Evolutionary conservation across 1,140 invertebrate genomes (phyloP).

Genomic region (Zaprionus davidi): DNA sequence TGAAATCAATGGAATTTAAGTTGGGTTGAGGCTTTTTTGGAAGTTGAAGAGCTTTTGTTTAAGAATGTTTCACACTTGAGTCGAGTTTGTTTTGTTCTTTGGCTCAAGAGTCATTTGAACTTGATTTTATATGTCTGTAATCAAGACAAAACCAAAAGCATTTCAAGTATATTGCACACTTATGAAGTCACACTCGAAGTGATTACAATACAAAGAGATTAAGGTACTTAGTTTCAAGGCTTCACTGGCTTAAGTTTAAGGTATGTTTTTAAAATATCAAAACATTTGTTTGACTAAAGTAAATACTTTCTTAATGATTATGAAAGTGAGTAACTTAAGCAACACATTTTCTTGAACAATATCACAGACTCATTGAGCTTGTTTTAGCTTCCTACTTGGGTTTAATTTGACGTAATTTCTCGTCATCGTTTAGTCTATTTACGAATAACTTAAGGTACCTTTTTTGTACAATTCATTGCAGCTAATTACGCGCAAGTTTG

Average conservation of each 20-base stretch:
- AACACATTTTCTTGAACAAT: neutral
- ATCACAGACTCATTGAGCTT: too few relatives aligned
- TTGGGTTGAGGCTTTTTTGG: neutral
- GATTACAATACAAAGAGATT: neutral
- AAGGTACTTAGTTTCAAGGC: neutral
- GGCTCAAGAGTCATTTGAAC: neutral
- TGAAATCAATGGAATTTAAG: slow-evolving; percentile 17
- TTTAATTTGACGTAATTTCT: slow-evolving; percentile 8
- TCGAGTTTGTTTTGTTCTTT: slow-evolving; percentile 11
- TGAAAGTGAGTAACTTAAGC: neutral
- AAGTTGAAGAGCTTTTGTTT: neutral
- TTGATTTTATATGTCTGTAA: neutral
- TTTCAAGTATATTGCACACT: neutral
- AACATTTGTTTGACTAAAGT: neutral
- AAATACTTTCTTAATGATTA: neutral
- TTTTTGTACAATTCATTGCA: slow-evolving; percentile 27
- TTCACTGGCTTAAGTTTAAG: neutral
- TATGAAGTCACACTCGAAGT: neutral
- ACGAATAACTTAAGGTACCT: neutral
- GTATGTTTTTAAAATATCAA: neutral
- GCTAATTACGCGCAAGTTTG: slow-evolving; percentile 28
- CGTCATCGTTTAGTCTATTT: neutral
- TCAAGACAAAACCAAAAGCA: neutral
- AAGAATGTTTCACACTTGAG: slow-evolving; percentile 5
- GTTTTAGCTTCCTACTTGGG: neutral